Evolutionary conservation across 35 echinoderm and acorn worm species (phyloP).

Genomic region (Amphiura filiformis): DNA sequence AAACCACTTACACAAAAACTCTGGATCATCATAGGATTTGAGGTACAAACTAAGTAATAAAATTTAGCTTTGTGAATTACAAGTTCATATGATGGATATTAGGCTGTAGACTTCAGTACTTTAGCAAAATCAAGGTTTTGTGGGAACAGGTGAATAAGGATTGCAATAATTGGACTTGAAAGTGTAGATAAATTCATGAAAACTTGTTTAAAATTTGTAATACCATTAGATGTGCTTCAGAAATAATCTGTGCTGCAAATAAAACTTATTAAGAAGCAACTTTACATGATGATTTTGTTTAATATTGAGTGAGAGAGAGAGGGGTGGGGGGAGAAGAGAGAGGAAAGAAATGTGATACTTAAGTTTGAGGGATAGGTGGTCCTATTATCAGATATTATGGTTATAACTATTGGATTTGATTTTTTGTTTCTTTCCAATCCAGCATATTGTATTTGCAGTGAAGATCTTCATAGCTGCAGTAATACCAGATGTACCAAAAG

Average conservation of each 20-base stretch:
- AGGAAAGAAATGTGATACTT: too few species aligned
- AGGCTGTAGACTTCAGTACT: not conserved
- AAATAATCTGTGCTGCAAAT: too few species aligned
- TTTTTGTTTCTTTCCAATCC: slow-evolving; percentile 16
- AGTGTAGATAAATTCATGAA: too few species aligned
- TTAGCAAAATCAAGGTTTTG: not conserved
- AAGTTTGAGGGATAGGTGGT: too few species aligned
- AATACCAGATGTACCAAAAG: slow-evolving; percentile 89
- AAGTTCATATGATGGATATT: not conserved
- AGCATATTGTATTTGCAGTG: slow-evolving; percentile 94
- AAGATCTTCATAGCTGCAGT: slow-evolving; percentile 88
- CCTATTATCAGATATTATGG: not conserved
- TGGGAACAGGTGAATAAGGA: not conserved
- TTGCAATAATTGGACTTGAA: too few species aligned
- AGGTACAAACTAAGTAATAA: slow-evolving; percentile 43
- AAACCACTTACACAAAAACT: slow-evolving; percentile 54
- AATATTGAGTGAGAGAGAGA: too few species aligned
- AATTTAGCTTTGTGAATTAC: not conserved
- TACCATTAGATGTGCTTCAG: too few species aligned
- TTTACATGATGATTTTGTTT: too few species aligned
- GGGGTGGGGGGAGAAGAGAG: too few species aligned
- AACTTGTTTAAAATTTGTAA: too few species aligned
- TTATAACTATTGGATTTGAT: not conserved
- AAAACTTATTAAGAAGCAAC: too few species aligned
- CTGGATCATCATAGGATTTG: slow-evolving; percentile 94